These are phyloP conservation scores for Centropristis striata DNA, from an alignment of 2,113 vertebrate genomes.

Conservation along the genomic window DNA sequence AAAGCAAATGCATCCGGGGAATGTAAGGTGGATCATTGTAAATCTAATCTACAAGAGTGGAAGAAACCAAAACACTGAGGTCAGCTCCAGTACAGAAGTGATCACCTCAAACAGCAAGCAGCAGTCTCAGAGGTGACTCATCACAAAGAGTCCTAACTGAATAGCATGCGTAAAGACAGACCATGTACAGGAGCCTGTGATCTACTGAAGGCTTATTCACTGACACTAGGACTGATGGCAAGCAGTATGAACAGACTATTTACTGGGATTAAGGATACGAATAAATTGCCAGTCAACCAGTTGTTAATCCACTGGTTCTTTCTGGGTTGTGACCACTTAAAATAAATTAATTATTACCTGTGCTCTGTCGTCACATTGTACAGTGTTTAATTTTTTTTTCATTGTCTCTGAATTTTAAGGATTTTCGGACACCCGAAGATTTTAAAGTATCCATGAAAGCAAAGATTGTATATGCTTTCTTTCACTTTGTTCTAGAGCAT, in stretches of 20 bases:
- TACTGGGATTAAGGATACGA: neutral
- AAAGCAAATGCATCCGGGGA: conserved; percentile 54
- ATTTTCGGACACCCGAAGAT: neutral
- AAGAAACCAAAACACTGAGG: conserved; percentile 41
- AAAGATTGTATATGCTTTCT: too few species aligned
- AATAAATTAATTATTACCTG: neutral
- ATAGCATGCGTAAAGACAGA: neutral
- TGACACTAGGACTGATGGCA: neutral
- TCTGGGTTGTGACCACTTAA: neutral
- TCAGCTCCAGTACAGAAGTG: conserved; percentile 16
- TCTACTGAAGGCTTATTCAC: neutral
- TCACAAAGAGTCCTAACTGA: neutral
- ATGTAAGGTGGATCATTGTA: conserved; percentile 59
- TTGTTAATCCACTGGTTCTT: too few species aligned
- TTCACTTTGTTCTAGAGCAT: too few species aligned
- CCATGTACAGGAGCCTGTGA: neutral
- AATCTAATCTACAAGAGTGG: conserved; percentile 71
- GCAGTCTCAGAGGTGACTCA: neutral
- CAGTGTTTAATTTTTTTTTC: too few species aligned
- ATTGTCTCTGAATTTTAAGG: neutral
- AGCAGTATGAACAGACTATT: neutral
- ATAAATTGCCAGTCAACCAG: neutral
- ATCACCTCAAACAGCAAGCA: neutral
- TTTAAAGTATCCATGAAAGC: neutral
- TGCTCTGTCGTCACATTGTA: neutral